Percentiles rank a stretch among this genome's conserved stretches.
phyloP scores from a whole-genome alignment of 2,113 vertebrate species.

The Xiphophorus couchianus region DNA sequence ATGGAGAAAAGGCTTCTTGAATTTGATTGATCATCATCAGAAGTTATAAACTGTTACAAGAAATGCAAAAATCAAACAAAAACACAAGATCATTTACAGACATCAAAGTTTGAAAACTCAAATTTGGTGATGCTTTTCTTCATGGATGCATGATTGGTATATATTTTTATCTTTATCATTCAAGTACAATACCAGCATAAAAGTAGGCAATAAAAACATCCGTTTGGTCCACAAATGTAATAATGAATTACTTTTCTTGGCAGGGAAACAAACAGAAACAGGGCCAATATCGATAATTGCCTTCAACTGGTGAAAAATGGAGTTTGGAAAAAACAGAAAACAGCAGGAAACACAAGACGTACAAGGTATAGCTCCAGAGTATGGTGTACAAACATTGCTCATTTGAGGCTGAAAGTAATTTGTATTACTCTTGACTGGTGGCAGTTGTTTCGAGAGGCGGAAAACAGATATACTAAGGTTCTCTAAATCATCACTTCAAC shows the following conservation, averaged over 20 bases:
- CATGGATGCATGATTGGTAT: slow-evolving; percentile 36
- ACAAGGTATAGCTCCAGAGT: slow-evolving; percentile 65
- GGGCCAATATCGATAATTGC: slow-evolving; percentile 71
- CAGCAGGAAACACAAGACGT: slow-evolving; percentile 15
- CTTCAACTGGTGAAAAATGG: slow-evolving; percentile 69
- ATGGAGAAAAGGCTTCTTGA: too few species aligned
- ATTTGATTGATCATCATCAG: too few species aligned
- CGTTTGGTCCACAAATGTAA: slow-evolving; percentile 28
- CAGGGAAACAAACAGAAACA: slow-evolving; percentile 46
- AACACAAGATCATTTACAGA: too few species aligned
- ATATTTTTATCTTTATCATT: slow-evolving; percentile 26
- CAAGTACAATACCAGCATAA: slow-evolving; percentile 31
- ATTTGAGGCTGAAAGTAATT: slow-evolving; percentile 75
- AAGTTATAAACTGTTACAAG: too few species aligned
- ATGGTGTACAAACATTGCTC: slow-evolving; percentile 65
- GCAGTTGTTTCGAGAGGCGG: slow-evolving; percentile 63
- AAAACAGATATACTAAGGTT: slow-evolving; percentile 53
- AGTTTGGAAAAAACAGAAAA: slow-evolving; percentile 20
- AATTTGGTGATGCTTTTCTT: slow-evolving; percentile 12
- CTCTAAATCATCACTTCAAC: slow-evolving; percentile 68
- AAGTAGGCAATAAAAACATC: slow-evolving; percentile 9
- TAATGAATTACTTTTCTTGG: slow-evolving; percentile 62
- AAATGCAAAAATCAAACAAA: too few species aligned
- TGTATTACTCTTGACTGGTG: slow-evolving; percentile 71
- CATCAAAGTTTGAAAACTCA: too few species aligned